Conservation (phyloP, 30 jellyfish, hydroid and myxozoan genomes). For the Sanderia malayensis region DNA sequence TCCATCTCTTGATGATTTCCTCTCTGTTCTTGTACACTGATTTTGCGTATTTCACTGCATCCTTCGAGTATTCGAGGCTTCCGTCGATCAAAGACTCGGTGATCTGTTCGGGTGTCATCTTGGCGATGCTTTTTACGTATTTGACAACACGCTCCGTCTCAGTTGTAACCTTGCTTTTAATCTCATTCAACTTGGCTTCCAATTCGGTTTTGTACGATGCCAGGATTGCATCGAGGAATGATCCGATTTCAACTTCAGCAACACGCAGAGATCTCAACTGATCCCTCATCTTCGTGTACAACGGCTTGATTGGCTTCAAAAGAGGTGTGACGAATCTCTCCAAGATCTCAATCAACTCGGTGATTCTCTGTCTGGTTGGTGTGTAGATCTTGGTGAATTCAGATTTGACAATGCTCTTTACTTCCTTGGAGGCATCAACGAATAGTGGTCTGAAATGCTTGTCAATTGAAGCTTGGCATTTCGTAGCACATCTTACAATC, state of each 20-base stretch:
- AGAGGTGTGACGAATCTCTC: conserved; percentile 68
- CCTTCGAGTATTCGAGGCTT: conserved; percentile 51
- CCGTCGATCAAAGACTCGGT: conserved; percentile 30
- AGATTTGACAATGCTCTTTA: conserved; percentile 8
- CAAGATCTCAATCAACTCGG: conserved; percentile 31
- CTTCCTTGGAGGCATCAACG: conserved; percentile 26
- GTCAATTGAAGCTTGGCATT: conserved; percentile 47
- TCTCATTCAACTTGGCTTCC: conserved; percentile 14
- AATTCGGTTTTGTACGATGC: conserved; percentile 24
- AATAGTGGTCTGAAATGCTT: conserved; percentile 91
- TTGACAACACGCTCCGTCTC: conserved; percentile 6
- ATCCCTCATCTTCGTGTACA: conserved; percentile 42
- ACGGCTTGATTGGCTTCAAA: conserved; percentile 71
- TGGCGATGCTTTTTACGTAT: conserved; percentile 33
- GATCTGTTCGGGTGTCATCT: conserved; percentile 73
- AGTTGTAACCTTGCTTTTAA: not conserved
- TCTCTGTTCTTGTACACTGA: conserved; percentile 42
- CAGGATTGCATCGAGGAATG: conserved; percentile 29
- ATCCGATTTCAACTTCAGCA: conserved; percentile 52
- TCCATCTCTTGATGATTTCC: conserved; percentile 37
- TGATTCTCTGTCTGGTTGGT: conserved; percentile 34
- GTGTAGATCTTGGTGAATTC: conserved; percentile 50
- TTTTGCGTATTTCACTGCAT: conserved; percentile 28
- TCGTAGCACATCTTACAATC: conserved; percentile 20
- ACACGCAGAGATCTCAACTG: conserved; percentile 65